Percentiles rank a stretch among this genome's conserved stretches.
phyloP scores from a whole-genome alignment of 1,140 invertebrate species.

The Conopomorpha cramerella region DNA sequence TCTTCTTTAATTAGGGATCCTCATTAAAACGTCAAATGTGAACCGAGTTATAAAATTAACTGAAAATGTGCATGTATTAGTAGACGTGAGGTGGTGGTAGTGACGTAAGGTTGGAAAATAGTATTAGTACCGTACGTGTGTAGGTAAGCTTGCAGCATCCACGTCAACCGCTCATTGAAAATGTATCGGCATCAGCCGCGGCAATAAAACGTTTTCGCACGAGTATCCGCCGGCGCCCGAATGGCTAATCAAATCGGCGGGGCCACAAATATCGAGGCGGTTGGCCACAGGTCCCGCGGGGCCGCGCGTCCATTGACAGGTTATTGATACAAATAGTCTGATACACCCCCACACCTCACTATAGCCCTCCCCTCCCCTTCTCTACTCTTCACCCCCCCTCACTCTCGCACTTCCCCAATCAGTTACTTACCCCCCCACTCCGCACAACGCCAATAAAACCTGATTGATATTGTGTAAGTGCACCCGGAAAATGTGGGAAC shows the following conservation, averaged over 20 bases:
- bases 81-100: no score
- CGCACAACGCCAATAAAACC: slow-evolving; percentile 58
- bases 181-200: no score
- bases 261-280: slow-evolving; percentile 19
- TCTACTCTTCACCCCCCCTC: no score
- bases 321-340: slow-evolving; percentile 61
- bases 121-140: no score
- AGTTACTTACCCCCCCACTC: slow-evolving; percentile 15
- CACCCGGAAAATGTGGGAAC: slow-evolving; percentile 57
- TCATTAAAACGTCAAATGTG: no score
- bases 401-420: no score
- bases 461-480: slow-evolving; percentile 62
- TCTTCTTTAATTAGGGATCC: no score
- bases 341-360: slow-evolving; percentile 16
- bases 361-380: slow-evolving; percentile 9
- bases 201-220: slow-evolving; percentile 24
- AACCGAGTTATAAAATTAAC: no score
- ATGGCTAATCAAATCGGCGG: slow-evolving; percentile 40
- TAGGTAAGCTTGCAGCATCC: no score
- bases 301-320: slow-evolving; percentile 45
- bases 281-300: slow-evolving; percentile 23
- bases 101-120: no score
- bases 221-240: slow-evolving; percentile 19
- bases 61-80: no score
- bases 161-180: no score